Evolutionary conservation across 1,140 invertebrate genomes (phyloP).

Genomic region (Phymorhynchus buccinoides): DNA sequence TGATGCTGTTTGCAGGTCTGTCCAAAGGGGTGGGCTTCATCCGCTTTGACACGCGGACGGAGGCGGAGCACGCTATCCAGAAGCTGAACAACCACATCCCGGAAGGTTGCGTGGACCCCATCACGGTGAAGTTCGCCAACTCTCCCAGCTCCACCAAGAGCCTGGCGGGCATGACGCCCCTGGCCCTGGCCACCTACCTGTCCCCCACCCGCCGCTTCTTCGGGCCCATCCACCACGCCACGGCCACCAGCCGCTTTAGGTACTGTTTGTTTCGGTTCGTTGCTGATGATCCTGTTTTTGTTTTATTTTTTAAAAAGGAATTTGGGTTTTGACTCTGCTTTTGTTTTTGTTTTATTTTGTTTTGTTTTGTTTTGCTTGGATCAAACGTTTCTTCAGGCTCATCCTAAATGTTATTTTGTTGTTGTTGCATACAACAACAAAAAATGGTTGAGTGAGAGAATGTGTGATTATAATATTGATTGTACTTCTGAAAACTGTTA

Average conservation of each 20-base stretch:
- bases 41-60: constrained; percentile 96
- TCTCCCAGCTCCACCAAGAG: constrained; percentile 77
- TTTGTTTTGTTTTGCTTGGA: too few relatives aligned
- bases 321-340: too few relatives aligned
- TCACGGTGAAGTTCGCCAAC: constrained; percentile 99
- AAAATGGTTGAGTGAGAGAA: too few relatives aligned
- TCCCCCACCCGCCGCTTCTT: constrained; percentile 82
- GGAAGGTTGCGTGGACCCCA: constrained; percentile 92
- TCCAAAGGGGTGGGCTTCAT: constrained; percentile 99
- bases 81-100: constrained; percentile 97
- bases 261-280: constrained; percentile 70
- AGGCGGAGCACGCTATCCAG: constrained; percentile 97
- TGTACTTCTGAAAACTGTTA: too few relatives aligned
- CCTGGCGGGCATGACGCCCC: constrained; percentile 60
- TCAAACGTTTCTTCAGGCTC: too few relatives aligned
- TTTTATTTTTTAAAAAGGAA: too few relatives aligned
- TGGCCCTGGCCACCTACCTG: constrained; percentile 84
- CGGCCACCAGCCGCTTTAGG: constrained; percentile 89
- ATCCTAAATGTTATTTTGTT: too few relatives aligned
- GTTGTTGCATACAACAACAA: too few relatives aligned
- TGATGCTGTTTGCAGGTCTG: constrained; percentile 80
- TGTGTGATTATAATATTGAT: too few relatives aligned
- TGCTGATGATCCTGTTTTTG: too few relatives aligned
- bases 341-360: too few relatives aligned
- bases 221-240: constrained; percentile 91